phyloP scores from a whole-genome alignment of 1,140 invertebrate species.

The Papilio machaon region DNA sequence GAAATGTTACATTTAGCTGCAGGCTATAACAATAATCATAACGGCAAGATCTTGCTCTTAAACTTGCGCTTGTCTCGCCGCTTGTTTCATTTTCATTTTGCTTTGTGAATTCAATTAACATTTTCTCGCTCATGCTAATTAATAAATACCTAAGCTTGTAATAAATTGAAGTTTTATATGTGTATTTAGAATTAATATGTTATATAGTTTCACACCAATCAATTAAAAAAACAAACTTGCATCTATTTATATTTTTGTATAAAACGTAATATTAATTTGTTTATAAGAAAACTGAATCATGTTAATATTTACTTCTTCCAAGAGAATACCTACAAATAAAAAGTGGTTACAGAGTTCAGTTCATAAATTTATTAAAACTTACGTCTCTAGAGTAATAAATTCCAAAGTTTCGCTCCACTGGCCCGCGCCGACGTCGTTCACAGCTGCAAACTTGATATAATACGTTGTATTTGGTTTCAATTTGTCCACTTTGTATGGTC shows the following conservation, averaged over 20 bases:
- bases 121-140: not conserved
- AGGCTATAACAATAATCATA: constrained; percentile 33
- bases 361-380: constrained; percentile 50
- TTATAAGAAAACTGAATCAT: not conserved
- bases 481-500: constrained; percentile 60
- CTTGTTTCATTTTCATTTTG: constrained; percentile 5
- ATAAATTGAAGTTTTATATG: not conserved
- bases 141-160: not conserved
- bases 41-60: constrained; percentile 21
- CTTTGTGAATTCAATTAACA: constrained; percentile 25
- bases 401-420: constrained; percentile 55
- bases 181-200: not conserved
- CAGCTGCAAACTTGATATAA: constrained; percentile 66
- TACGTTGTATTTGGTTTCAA: constrained; percentile 67
- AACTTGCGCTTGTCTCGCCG: constrained; percentile 4
- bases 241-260: too few species aligned
- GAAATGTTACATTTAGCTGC: constrained; percentile 30
- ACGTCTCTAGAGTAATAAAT: constrained; percentile 69
- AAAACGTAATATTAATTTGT: not conserved
- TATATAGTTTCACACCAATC: too few species aligned
- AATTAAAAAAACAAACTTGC: too few species aligned
- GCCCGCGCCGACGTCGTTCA: constrained; percentile 65
- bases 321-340: not conserved
- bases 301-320: not conserved
- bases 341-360: constrained; percentile 16